phyloP scores from a whole-genome alignment of 2,888 invertebrate species.

The Pyrgus malvae region DNA sequence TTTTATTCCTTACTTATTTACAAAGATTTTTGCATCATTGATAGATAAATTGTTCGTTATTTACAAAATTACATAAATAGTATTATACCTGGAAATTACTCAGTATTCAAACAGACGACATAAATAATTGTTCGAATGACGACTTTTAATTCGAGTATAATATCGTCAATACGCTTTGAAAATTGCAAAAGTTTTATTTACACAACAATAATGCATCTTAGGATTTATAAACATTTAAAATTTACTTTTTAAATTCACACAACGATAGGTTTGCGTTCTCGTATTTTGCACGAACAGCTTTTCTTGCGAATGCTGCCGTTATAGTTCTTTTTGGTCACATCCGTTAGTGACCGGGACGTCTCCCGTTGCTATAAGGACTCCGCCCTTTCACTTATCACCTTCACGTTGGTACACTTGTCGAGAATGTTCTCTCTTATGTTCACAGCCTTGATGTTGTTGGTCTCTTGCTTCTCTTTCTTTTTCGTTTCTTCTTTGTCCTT shows the following conservation, averaged over 20 bases:
- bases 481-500: conserved; percentile 33
- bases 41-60: background rate
- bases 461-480: conserved; percentile 39
- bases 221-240: background rate
- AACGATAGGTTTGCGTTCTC: conserved; percentile 65
- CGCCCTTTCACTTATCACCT: conserved; percentile 49
- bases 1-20: conserved; percentile 44
- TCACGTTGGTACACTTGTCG: conserved; percentile 28
- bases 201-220: background rate
- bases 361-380: conserved; percentile 71
- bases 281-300: conserved; percentile 70
- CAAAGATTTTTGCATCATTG: background rate
- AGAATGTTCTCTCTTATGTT: conserved; percentile 33
- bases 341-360: conserved; percentile 62
- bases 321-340: conserved; percentile 52
- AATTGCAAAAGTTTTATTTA: background rate
- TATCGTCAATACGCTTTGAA: no score
- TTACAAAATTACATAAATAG: background rate
- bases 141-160: no score
- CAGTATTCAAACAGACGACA: no score
- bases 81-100: no score
- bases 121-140: no score
- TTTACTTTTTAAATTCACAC: conserved; percentile 41
- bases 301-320: conserved; percentile 57
- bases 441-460: conserved; percentile 42